Evolutionary conservation across 2,888 invertebrate species (phyloP).

Genomic region (Drosophila antonietae): DNA sequence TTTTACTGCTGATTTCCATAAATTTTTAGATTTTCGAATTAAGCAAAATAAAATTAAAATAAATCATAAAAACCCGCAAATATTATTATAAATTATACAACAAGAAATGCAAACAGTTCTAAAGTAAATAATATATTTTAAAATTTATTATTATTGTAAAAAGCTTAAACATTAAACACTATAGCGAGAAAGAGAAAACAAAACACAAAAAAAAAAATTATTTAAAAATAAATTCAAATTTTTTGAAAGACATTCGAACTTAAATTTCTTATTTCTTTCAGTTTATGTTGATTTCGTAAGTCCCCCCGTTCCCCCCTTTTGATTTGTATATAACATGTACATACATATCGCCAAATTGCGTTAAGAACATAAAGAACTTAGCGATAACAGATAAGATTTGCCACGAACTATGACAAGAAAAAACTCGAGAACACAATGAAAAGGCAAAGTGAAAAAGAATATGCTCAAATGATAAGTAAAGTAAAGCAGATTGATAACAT

Average conservation of each 20-base stretch:
- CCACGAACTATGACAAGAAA: constrained; percentile 22
- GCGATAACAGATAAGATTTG: constrained; percentile 33
- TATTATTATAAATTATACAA: constrained; percentile 52
- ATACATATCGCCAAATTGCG: constrained; percentile 75
- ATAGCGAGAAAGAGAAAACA: constrained; percentile 34
- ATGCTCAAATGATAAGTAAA: constrained; percentile 38
- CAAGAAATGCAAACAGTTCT: constrained; percentile 43
- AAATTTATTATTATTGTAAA: constrained; percentile 72
- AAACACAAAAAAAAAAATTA: constrained; percentile 36
- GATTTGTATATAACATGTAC: constrained; percentile 64
- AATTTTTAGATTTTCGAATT: constrained; percentile 71
- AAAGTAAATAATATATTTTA: constrained; percentile 62
- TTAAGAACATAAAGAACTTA: constrained; percentile 45
- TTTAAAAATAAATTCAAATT: constrained; percentile 53
- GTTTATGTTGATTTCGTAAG: constrained; percentile 6
- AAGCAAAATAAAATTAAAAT: constrained; percentile 46
- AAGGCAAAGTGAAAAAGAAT: constrained; percentile 22
- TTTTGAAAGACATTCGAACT: constrained; percentile 62
- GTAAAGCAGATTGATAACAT: constrained; percentile 28
- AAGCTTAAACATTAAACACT: constrained; percentile 58
- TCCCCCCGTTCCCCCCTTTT: constrained; percentile 1
- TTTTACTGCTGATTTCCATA: constrained; percentile 78
- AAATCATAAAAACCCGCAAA: constrained; percentile 37
- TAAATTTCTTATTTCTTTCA: constrained; percentile 36
- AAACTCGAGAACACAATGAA: constrained; percentile 37